Conservation (phyloP, 2,797 vertebrate species). For the Nyctibius grandis region DNA sequence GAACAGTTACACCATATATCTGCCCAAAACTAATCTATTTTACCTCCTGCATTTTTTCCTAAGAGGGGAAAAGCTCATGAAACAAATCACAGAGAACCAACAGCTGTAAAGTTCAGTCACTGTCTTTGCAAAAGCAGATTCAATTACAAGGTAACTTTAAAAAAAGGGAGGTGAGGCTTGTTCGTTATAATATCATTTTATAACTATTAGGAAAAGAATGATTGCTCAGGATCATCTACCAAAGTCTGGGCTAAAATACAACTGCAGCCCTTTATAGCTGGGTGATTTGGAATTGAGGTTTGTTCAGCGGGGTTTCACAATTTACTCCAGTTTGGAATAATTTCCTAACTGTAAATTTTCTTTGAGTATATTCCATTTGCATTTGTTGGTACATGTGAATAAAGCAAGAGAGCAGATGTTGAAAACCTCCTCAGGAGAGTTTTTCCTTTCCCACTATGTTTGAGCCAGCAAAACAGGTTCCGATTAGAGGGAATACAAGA, state of each 20-base stretch:
- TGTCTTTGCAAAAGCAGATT: neutral
- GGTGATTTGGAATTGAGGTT: neutral
- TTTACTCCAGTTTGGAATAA: neutral
- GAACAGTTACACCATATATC: neutral
- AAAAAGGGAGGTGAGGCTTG: neutral
- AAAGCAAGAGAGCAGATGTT: conserved; percentile 26
- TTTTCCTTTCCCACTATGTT: neutral
- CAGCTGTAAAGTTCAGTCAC: neutral
- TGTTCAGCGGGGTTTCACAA: neutral
- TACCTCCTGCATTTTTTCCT: neutral
- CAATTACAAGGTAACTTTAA: neutral
- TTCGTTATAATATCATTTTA: neutral
- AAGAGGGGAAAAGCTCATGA: neutral
- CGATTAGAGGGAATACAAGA: neutral
- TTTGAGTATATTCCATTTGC: neutral
- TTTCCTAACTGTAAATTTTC: neutral
- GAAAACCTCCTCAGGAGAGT: conserved; percentile 12
- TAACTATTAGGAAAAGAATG: neutral
- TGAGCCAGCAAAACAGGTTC: conserved; percentile 13
- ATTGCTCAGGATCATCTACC: neutral
- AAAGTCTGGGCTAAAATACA: neutral
- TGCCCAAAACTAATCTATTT: neutral
- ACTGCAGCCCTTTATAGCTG: neutral
- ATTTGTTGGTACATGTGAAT: neutral
- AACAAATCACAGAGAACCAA: neutral